Evolutionary conservation across 2,888 invertebrate species (phyloP).

Genomic region (Panopea generosa): DNA sequence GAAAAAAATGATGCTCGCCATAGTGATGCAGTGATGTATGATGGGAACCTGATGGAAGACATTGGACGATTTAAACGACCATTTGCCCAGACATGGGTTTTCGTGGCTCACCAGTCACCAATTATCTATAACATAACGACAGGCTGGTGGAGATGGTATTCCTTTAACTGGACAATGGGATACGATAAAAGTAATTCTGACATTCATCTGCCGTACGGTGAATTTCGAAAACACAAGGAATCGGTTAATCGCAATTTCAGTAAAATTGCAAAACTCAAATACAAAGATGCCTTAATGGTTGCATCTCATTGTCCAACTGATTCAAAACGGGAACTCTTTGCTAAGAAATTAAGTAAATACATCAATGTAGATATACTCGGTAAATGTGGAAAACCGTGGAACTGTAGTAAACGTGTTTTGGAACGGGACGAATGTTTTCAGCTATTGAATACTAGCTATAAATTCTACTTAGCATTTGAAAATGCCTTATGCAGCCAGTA

Average conservation of each 20-base stretch:
- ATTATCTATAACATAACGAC: slow-evolving; percentile 24
- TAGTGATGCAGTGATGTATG: slow-evolving; percentile 53
- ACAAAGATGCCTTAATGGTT: slow-evolving; percentile 42
- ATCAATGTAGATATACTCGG: slow-evolving; percentile 43
- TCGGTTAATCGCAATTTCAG: slow-evolving; percentile 24
- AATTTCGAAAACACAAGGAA: slow-evolving; percentile 28
- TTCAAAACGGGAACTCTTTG: slow-evolving; percentile 35
- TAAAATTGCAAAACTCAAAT: slow-evolving; percentile 28
- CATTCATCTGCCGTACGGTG: slow-evolving; percentile 54
- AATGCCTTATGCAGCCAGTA: slow-evolving; percentile 49
- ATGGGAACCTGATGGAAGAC: slow-evolving; percentile 40
- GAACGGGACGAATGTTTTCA: slow-evolving; percentile 42
- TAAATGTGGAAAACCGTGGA: slow-evolving; percentile 35
- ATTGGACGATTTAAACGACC: slow-evolving; percentile 27
- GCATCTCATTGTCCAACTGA: slow-evolving; percentile 41
- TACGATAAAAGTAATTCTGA: slow-evolving; percentile 49
- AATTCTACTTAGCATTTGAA: slow-evolving; percentile 55
- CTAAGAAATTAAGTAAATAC: slow-evolving; percentile 31
- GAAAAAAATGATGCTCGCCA: slow-evolving; percentile 8
- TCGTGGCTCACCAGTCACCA: slow-evolving; percentile 52
- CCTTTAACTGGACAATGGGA: slow-evolving; percentile 61
- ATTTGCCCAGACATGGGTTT: slow-evolving; percentile 50
- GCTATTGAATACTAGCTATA: slow-evolving; percentile 43
- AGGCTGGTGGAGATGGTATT: slow-evolving; percentile 29
- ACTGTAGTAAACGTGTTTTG: slow-evolving; percentile 32